A percentile compares a stretch with the other conserved stretches of the same genome.
phyloP scores from a whole-genome alignment of 2,113 vertebrate genomes.

The Turdus rufiventris region DNA sequence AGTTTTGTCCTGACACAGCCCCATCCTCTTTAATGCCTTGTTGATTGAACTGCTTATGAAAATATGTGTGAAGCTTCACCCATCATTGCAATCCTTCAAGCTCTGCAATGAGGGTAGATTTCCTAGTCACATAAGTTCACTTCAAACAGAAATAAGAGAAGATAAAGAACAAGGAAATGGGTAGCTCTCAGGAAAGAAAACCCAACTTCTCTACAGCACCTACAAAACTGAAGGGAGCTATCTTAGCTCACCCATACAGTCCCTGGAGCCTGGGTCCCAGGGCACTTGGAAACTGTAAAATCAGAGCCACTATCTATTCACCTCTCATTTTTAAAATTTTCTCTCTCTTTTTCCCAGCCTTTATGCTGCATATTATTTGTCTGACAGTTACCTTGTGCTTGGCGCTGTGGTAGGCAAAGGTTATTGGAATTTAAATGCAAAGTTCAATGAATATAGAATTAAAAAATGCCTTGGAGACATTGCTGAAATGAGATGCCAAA shows the following conservation, averaged over 20 bases:
- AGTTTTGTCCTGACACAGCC: background rate
- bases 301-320: background rate
- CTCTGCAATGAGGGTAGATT: background rate
- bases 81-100: background rate
- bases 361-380: background rate
- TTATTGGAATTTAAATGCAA: slow-evolving; percentile 41
- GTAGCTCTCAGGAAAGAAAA: background rate
- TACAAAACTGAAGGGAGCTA: background rate
- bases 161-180: background rate
- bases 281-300: background rate
- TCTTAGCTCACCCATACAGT: background rate
- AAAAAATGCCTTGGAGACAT: slow-evolving; percentile 22
- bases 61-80: background rate
- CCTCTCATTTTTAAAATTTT: background rate
- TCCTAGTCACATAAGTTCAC: background rate
- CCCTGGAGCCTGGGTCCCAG: background rate
- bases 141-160: background rate
- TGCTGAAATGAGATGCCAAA: background rate
- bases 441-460: slow-evolving; percentile 32
- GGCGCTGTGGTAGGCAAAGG: background rate
- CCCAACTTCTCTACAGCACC: background rate
- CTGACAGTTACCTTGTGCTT: slow-evolving; percentile 2
- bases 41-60: background rate
- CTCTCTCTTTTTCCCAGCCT: background rate
- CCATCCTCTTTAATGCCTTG: background rate